Evolutionary conservation across 1,140 invertebrate genomes (phyloP).

Genomic region (Trichogramma pretiosum): DNA sequence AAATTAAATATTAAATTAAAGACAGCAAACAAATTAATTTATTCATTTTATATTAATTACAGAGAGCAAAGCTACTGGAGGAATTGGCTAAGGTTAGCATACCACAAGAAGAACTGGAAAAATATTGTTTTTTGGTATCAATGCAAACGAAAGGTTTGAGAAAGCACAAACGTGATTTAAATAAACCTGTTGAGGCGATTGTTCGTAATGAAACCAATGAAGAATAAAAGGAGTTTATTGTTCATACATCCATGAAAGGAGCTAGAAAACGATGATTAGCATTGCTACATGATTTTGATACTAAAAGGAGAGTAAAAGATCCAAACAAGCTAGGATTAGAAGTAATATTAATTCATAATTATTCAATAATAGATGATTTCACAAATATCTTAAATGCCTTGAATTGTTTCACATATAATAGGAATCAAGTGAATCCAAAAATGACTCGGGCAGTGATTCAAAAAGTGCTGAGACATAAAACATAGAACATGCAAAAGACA

Average conservation of each 20-base stretch:
- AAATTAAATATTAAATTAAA: too few relatives aligned
- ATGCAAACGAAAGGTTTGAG: slow-evolving; percentile 82
- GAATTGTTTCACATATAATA: slow-evolving; percentile 18
- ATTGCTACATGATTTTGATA: slow-evolving; percentile 39
- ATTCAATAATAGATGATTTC: background rate
- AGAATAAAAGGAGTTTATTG: slow-evolving; percentile 29
- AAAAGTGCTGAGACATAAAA: background rate
- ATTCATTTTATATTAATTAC: slow-evolving; percentile 28
- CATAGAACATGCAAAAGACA: too few relatives aligned
- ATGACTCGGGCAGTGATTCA: background rate
- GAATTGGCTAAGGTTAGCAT: slow-evolving; percentile 72
- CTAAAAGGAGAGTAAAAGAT: slow-evolving; percentile 46
- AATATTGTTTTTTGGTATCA: slow-evolving; percentile 67
- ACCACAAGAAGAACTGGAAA: slow-evolving; percentile 60
- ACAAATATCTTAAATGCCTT: background rate
- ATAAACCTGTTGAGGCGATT: too few relatives aligned
- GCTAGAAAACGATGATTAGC: slow-evolving; percentile 37
- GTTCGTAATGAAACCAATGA: too few relatives aligned
- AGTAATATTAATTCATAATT: slow-evolving; percentile 26
- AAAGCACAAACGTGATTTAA: slow-evolving; percentile 53
- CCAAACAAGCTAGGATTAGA: slow-evolving; percentile 62
- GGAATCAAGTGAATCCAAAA: slow-evolving; percentile 21
- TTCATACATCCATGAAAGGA: slow-evolving; percentile 36
- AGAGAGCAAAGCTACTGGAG: slow-evolving; percentile 70
- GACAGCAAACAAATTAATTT: background rate